Conservation (phyloP, 2,113 vertebrate genomes). For the Machaerirhynchus nigripectus region DNA sequence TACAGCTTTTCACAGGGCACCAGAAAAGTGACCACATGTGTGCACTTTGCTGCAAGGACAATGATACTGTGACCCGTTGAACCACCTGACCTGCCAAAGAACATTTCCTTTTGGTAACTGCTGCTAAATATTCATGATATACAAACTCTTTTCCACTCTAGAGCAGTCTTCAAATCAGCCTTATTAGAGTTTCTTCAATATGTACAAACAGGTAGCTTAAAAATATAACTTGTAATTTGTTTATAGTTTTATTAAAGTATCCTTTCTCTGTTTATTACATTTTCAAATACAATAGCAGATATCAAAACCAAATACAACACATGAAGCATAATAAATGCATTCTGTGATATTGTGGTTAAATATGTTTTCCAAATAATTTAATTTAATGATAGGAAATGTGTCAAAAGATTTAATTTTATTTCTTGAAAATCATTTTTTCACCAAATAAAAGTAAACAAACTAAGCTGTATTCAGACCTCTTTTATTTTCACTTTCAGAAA, state of each 20-base stretch:
- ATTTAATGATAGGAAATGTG: background rate
- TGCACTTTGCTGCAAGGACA: background rate
- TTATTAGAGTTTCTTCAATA: background rate
- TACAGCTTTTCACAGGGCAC: constrained; percentile 14
- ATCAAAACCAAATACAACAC: background rate
- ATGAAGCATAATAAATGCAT: background rate
- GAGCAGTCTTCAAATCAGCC: background rate
- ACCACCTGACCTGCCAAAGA: background rate
- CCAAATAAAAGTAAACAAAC: background rate
- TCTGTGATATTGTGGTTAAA: background rate
- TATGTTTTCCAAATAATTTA: background rate
- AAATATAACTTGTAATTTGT: background rate
- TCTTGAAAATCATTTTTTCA: background rate
- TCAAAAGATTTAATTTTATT: background rate
- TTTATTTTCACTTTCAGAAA: background rate
- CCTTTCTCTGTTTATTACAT: background rate
- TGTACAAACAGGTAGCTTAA: background rate
- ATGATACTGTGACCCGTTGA: background rate
- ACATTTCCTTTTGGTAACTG: background rate
- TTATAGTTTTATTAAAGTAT: background rate
- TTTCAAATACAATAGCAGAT: background rate
- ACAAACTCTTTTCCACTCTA: background rate
- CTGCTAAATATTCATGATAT: background rate
- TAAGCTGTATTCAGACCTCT: background rate
- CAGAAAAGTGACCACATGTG: background rate